Conservation (phyloP, 2,113 vertebrate genomes). For the Pterocles burchelli region DNA sequence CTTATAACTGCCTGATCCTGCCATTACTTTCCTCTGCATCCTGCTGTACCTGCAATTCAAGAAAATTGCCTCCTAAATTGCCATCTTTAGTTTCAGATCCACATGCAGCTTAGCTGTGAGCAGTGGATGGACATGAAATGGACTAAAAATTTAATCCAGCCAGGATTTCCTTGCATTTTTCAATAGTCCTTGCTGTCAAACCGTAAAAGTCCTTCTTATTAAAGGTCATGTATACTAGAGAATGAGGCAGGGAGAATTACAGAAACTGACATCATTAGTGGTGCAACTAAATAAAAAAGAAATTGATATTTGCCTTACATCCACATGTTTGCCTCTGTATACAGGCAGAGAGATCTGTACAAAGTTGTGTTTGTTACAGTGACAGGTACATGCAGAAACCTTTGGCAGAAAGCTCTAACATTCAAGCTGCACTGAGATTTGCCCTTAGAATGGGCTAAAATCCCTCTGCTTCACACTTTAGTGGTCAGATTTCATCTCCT, state of each 20-base stretch:
- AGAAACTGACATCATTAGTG: background rate
- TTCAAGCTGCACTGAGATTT: background rate
- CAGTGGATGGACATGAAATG: slow-evolving; percentile 41
- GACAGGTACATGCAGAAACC: background rate
- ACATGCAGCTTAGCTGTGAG: slow-evolving; percentile 20
- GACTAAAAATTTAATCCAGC: slow-evolving; percentile 57
- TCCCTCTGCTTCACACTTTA: background rate
- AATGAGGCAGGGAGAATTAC: background rate
- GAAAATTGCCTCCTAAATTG: slow-evolving; percentile 70
- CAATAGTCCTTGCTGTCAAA: slow-evolving; percentile 12
- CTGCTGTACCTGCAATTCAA: slow-evolving; percentile 64
- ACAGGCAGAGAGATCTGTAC: background rate
- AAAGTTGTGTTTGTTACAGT: background rate
- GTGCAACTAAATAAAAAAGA: background rate
- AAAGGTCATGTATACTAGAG: slow-evolving; percentile 43
- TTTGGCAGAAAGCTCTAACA: background rate
- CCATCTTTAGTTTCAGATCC: slow-evolving; percentile 62
- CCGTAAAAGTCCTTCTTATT: background rate
- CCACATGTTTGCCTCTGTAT: background rate
- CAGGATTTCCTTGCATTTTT: background rate
- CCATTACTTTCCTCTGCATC: slow-evolving; percentile 44
- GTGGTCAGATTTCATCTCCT: slow-evolving; percentile 27
- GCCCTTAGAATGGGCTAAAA: background rate
- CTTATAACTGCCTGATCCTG: slow-evolving; percentile 53
- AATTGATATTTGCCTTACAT: background rate